phyloP scores from a whole-genome alignment of 2,888 invertebrate genomes.

The Cheiracanthium punctorium region DNA sequence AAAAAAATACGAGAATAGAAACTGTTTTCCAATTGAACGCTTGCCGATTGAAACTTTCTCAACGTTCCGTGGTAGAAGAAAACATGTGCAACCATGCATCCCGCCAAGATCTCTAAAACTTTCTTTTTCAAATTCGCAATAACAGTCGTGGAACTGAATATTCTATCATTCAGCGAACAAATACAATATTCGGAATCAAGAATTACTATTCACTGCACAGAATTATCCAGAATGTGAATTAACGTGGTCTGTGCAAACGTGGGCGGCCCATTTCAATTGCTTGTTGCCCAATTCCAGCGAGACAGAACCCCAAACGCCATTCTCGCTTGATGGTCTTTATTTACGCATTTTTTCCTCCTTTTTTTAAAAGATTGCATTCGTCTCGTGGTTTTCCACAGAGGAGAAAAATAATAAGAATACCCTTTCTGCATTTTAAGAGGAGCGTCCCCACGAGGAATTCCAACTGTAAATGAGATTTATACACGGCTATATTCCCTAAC shows the following conservation, averaged over 20 bases:
- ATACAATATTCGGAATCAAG: conserved; percentile 34
- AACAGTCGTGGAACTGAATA: conserved; percentile 21
- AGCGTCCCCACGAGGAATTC: conserved; percentile 29
- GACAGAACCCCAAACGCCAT: conserved; percentile 18
- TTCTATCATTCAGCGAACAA: conserved; percentile 38
- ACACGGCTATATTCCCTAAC: conserved; percentile 38
- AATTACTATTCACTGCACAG: conserved; percentile 67
- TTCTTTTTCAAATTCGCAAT: conserved; percentile 16
- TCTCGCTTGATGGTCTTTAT: conserved; percentile 33
- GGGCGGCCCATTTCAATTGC: conserved; percentile 47
- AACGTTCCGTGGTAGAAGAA: neutral
- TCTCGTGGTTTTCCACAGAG: neutral
- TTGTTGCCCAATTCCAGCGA: conserved; percentile 37
- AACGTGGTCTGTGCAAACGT: conserved; percentile 47
- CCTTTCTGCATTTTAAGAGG: conserved; percentile 62
- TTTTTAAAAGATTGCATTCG: conserved; percentile 22
- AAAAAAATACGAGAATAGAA: neutral
- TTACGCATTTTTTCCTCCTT: conserved; percentile 24
- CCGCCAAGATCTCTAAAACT: neutral
- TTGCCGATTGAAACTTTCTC: neutral
- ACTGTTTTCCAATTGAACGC: neutral
- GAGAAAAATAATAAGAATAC: conserved; percentile 54
- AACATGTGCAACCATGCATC: neutral
- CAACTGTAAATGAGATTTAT: conserved; percentile 61
- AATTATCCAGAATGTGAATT: conserved; percentile 64